Base-by-base conservation (phyloP, 2,888 invertebrate species). In the Nomada fabriciana region DNA sequence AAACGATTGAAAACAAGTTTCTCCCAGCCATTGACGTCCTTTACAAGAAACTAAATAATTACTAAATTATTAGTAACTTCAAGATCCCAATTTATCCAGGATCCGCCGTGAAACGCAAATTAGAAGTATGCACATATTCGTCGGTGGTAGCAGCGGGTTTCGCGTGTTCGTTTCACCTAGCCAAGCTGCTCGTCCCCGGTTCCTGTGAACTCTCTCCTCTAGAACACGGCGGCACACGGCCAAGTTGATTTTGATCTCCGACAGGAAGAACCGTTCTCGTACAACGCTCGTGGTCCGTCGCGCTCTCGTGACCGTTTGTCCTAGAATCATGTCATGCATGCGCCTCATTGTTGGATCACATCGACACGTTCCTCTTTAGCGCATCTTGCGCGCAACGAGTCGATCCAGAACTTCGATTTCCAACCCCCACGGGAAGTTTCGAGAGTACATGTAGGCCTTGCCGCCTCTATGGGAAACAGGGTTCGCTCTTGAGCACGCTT, bases 221-320 rank as follows among this genome's bases (percentile, higher is more conserved):
- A 42, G n/a, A n/a, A 61, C 42, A n/a, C 42, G 13, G 7, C 55
- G 68, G 68, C 55, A 68, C 68, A 55, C 18, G 42, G 55, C 42
- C 68, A 55, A 57, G 42, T 43, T 74, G 76, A 79, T 87, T 81
- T 79, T 78, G 83, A 85, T 86, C 87, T 76, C 63, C 65, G 74
- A 77, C 73, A 77, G 72, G 84, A 82, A 80, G 82, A 75, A 65
- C 72, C 82, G 73, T 82, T 82, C 72, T 75, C 70, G 70, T 72
- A 70, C 68, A 64, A 64, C 69, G 55, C 59, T 75, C 53, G 65
- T 53, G 65, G 65, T 42, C 60, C 73, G 72, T 75, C 60, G 69
- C 43, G 75, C 75, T 81, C 87, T 82, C 82, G 82, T 82, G 84
- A 85, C 83, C 85, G 74, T 76, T 78, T 80, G 86, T 87, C 75